Conservation (phyloP, 1,140 invertebrate genomes). For the Lordiphosa clarofinis region DNA sequence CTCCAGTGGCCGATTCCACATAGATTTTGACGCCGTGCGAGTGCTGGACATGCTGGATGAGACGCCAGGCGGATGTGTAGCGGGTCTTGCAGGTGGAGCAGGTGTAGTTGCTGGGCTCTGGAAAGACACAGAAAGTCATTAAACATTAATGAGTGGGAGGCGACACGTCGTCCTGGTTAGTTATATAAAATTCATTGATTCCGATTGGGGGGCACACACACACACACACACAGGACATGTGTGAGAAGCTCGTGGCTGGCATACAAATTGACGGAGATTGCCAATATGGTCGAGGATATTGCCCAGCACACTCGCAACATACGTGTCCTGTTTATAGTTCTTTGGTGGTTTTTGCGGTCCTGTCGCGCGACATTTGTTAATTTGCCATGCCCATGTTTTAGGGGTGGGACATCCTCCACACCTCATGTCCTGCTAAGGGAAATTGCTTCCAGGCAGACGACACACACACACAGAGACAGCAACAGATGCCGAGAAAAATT, state of each 20-base stretch:
- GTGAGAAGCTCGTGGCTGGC: constrained; percentile 37
- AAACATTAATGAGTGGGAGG: constrained; percentile 53
- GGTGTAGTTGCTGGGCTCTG: constrained; percentile 96
- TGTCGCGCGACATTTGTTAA: constrained; percentile 72
- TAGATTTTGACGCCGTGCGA: constrained; percentile 97
- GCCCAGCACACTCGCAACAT: constrained; percentile 11
- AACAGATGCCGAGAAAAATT: constrained; percentile 37
- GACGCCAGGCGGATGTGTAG: constrained; percentile 93
- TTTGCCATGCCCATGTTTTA: constrained; percentile 52
- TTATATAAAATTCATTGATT: constrained; percentile 70
- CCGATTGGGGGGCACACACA: constrained; percentile 2
- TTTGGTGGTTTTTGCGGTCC: constrained; percentile 27
- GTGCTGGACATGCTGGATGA: constrained; percentile 96
- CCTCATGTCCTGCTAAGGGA: constrained; percentile 52
- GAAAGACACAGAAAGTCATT: constrained; percentile 62
- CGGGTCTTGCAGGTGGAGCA: constrained; percentile 96
- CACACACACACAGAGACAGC: constrained; percentile 16
- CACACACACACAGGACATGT: neutral
- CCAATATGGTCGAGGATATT: constrained; percentile 49
- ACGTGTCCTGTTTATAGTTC: constrained; percentile 43
- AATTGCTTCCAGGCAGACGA: constrained; percentile 35
- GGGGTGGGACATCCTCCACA: constrained; percentile 4
- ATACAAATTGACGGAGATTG: constrained; percentile 69
- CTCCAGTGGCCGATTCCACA: constrained; percentile 81
- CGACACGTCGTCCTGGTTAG: constrained; percentile 6